phyloP scores from a whole-genome alignment of 2,797 vertebrate genomes.

The Pseudomugil tenellus region DNA sequence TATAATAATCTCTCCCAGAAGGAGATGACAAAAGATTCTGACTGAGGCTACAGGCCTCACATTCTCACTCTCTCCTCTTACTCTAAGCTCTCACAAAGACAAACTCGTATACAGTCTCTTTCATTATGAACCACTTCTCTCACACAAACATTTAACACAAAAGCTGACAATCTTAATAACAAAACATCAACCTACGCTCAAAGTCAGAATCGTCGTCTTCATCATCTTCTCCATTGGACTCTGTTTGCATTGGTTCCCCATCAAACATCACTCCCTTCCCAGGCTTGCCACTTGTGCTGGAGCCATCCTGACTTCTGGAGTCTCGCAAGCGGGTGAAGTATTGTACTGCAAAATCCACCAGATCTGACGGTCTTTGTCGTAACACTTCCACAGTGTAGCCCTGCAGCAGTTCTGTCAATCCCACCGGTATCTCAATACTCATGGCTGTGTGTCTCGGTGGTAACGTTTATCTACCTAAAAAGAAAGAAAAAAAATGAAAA shows the following conservation, averaged over 20 bases:
- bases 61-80: conserved; percentile 9
- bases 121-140: not conserved
- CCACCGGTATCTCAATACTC: conserved; percentile 97
- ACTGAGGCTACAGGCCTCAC: conserved; percentile 3
- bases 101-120: not conserved
- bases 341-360: conserved; percentile 93
- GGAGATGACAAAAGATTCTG: conserved; percentile 1
- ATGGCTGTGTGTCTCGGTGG: conserved; percentile 80
- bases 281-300: conserved; percentile 64
- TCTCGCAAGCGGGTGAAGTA: conserved; percentile 93
- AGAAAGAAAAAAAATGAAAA: conserved; percentile 21
- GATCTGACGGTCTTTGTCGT: conserved; percentile 92
- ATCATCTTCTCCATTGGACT: conserved; percentile 89
- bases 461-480: conserved; percentile 51
- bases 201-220: conserved; percentile 91
- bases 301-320: conserved; percentile 85
- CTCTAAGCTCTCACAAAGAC: not conserved
- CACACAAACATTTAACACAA: conserved; percentile 6
- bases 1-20: conserved; percentile 6
- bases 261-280: conserved; percentile 89
- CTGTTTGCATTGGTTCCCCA: conserved; percentile 92
- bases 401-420: conserved; percentile 96
- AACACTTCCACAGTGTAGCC: conserved; percentile 97
- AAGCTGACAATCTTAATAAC: conserved; percentile 13
- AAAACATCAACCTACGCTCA: conserved; percentile 84